Evolutionary conservation across 1,140 invertebrate species (phyloP), one percentile per base, ranked within the genome.

Genomic region (Bilobella aurantiaca): DNA sequence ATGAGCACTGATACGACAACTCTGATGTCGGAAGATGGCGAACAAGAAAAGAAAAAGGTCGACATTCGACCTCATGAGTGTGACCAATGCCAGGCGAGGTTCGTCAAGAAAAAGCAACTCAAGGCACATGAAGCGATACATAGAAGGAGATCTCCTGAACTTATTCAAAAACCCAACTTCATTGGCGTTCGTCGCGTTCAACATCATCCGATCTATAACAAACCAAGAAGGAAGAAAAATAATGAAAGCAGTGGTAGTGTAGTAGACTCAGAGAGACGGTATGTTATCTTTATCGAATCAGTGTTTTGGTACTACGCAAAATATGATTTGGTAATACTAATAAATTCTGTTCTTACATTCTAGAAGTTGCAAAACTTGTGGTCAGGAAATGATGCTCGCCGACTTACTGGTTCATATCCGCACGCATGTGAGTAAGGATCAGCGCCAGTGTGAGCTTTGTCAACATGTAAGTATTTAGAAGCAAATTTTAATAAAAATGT

Each of bases 391-490:
- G 49, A 8, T 53, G 3, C 49, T 53, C 8, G 14, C 49, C 14
- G 49, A 53, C 5, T 23, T 53, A 53, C 49, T 53, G 3, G 23
- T 53, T 23, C 49, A 53, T 23, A 53, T 53, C 49, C 14, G 23
- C 5, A 53, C 49, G 12, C 49, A 53, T 53, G 49, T 53, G 12
- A 16, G 12, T 23, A 53, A 53, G 23, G 49, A 53, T 23, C 49
- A 53, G 49, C 49, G 49, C 21, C 49, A 53, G 21, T 53, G 49
- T 53, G 49, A 53, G 25, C 49, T 53, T 23, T 53, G 49, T 23
- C 49, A 53, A 53, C 49, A 53, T 23, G 49, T 53, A 53, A 53
- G 25, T 16, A 53, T 53, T 53, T 53, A 23, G 25, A 53, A 42
- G n/a, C 37, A 42, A 42, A n/a, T 42, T n/a, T 42, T 8, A 42